Evolutionary conservation across 2,113 vertebrate species (phyloP), one percentile per base, ranked within the genome.

Genomic region (Dolichotis patagonum): DNA sequence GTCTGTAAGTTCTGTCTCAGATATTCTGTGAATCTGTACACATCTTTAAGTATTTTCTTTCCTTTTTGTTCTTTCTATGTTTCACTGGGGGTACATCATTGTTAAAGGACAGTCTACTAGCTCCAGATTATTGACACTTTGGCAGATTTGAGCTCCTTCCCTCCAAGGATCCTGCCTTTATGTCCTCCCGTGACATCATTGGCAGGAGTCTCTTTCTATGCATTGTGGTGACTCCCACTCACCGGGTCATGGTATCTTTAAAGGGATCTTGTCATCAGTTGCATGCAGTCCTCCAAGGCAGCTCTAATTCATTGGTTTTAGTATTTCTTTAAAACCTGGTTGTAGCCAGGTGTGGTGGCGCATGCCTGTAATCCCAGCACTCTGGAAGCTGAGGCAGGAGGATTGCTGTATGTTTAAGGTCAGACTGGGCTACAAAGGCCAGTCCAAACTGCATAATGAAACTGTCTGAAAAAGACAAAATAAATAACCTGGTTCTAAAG

Each of bases 11-110:
- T 97, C 96, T 98, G 96, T 93, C 98, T 97, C 41, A 99, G 97
- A 94, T 98, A 99, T 19, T 99, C 99, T 96, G 98, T 94, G 86
- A 99, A 99, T 1, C 99, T 99, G 56, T 99, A 99, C 19, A 99
- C 99, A 60, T 99, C 99, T n/a, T 99, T 54, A 95, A 73, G 38
- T 99, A 99, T 0, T 58, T 58, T 58, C 38, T 99, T 93, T 99
- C 99, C 96, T 98, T 99, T 26, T 81, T 98, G 87, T 98, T 99
- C 98, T 99, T 98, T 99, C 98, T 99, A 17, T 96, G 98, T 38
- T 96, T 96, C 19, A 90, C 94, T 7, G 96, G 92, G 13, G 92
- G 60, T 2, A 93, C 52, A 86, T 96, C 98, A 20, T 96, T 98
- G 93, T 95, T 98, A 82, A 98, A 35, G 41, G 85, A 19, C 63